Evolutionary conservation across 1,140 invertebrate species (phyloP).

Genomic region (Drepana arcuata): DNA sequence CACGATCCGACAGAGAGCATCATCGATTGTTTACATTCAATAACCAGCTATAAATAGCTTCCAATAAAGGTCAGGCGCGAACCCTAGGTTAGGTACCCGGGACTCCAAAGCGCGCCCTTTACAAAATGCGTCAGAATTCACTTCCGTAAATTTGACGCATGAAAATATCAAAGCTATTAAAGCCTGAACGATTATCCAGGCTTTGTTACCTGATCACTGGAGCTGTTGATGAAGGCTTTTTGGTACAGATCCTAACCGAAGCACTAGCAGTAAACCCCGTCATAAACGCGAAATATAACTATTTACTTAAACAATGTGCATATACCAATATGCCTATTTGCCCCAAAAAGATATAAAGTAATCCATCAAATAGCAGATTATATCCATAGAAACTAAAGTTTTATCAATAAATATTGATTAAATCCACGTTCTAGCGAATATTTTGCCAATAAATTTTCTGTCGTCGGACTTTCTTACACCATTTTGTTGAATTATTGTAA

Average conservation of each 20-base stretch:
- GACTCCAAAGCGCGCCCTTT: slow-evolving; percentile 41
- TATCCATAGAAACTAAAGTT: slow-evolving; percentile 57
- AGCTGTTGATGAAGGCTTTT: slow-evolving; percentile 23
- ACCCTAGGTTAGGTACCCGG: slow-evolving; percentile 11
- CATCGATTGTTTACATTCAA: slow-evolving; percentile 57
- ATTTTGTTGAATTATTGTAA: slow-evolving; percentile 21
- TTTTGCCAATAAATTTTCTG: slow-evolving; percentile 11
- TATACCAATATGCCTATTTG: too few species aligned
- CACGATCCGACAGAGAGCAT: too few species aligned
- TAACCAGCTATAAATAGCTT: slow-evolving; percentile 53
- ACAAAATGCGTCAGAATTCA: slow-evolving; percentile 15
- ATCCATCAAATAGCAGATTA: slow-evolving; percentile 22
- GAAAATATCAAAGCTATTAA: not conserved
- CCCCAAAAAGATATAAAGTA: slow-evolving; percentile 13
- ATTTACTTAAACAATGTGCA: too few species aligned
- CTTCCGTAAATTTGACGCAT: too few species aligned
- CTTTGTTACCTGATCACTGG: slow-evolving; percentile 28
- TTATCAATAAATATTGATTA: slow-evolving; percentile 54
- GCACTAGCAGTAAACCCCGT: slow-evolving; percentile 64
- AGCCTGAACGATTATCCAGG: not conserved
- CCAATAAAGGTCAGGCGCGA: slow-evolving; percentile 56
- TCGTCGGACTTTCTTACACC: slow-evolving; percentile 16
- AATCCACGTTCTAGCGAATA: slow-evolving; percentile 27
- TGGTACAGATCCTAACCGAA: slow-evolving; percentile 54
- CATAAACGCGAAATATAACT: too few species aligned